A percentile compares a stretch with the other conserved stretches of the same genome.
Evolutionary conservation across 2,113 vertebrate species (phyloP).

Genomic region (Sceloporus tristichus): DNA sequence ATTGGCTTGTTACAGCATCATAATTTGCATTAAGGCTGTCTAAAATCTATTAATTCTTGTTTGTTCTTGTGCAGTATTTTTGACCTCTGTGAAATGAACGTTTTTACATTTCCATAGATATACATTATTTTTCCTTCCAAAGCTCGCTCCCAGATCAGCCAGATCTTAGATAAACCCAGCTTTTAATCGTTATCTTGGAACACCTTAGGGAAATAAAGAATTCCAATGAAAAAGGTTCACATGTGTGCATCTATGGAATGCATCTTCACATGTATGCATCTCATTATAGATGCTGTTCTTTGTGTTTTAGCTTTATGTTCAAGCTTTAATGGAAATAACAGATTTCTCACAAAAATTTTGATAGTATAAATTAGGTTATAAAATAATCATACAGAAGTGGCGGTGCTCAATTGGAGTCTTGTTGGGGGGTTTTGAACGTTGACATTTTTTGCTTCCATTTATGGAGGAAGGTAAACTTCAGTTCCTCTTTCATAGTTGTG

Average conservation of each 20-base stretch:
- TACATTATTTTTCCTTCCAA: neutral
- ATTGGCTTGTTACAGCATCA: neutral
- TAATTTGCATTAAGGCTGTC: neutral
- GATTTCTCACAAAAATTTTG: neutral
- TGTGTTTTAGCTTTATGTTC: neutral
- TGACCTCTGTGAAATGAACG: neutral
- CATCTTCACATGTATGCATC: neutral
- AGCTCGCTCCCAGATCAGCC: neutral
- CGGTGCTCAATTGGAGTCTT: neutral
- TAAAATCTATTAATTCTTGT: neutral
- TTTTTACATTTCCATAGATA: neutral
- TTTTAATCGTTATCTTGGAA: neutral
- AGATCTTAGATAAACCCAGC: neutral
- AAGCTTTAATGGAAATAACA: neutral
- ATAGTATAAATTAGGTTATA: neutral
- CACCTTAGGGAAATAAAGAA: neutral
- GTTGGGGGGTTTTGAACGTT: neutral
- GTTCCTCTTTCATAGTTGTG: neutral
- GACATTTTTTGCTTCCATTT: neutral
- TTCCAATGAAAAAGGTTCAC: neutral
- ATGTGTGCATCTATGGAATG: neutral
- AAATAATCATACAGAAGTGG: neutral
- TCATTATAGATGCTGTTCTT: neutral
- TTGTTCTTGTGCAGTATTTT: neutral
- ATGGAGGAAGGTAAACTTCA: neutral